phyloP scores from a whole-genome alignment of 2,113 vertebrate species.

The Bos taurus region DNA sequence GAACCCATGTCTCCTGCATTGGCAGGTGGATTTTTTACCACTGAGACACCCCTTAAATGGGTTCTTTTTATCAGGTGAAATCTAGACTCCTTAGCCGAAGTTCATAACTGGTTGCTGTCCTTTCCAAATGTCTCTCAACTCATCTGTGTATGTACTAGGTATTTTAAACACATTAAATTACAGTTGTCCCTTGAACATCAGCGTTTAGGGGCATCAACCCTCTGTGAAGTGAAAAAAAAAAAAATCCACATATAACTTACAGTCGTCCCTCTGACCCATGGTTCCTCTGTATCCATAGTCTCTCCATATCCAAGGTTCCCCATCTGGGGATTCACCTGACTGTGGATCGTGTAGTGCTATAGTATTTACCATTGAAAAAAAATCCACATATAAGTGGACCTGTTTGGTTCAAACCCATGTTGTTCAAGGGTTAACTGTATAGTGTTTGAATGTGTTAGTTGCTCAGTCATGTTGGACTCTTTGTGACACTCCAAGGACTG shows the following conservation, averaged over 20 bases:
- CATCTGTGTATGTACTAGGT: neutral
- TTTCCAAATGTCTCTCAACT: neutral
- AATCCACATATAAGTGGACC: neutral
- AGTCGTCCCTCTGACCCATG: neutral
- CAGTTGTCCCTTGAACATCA: neutral
- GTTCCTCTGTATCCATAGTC: neutral
- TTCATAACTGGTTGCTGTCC: neutral
- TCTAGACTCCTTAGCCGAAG: neutral
- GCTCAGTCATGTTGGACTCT: neutral
- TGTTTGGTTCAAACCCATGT: neutral
- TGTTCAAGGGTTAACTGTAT: neutral
- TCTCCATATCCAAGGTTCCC: neutral
- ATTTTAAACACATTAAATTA: neutral
- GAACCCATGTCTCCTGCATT: neutral
- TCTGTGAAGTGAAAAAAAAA: neutral
- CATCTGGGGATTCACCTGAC: neutral
- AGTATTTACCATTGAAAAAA: neutral
- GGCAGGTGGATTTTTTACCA: neutral
- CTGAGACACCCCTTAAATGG: neutral
- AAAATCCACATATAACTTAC: neutral
- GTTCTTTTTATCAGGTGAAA: neutral
- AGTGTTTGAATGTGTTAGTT: neutral
- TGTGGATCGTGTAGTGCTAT: neutral
- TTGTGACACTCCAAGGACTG: neutral
- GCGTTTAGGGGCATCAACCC: neutral